phyloP scores from a whole-genome alignment of 2,113 vertebrate species.

The Pipra filicauda region DNA sequence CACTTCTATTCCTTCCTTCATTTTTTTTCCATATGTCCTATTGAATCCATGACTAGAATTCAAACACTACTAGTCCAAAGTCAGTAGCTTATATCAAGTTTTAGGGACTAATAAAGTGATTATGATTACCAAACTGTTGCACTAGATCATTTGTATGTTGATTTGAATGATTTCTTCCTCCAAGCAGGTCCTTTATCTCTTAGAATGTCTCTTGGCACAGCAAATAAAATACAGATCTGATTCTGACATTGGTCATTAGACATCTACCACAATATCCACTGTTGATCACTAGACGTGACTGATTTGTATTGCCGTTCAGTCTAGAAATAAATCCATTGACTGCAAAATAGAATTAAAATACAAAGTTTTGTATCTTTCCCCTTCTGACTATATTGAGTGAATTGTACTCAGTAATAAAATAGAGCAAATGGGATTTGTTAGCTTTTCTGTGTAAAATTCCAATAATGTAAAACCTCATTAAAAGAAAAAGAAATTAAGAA shows the following conservation, averaged over 20 bases:
- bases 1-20: background rate
- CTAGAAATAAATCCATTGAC: background rate
- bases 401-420: background rate
- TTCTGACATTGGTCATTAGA: background rate
- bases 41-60: background rate
- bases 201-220: background rate
- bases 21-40: background rate
- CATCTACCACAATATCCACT: background rate
- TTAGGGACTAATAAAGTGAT: background rate
- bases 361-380: background rate
- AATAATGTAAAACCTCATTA: background rate
- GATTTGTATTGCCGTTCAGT: background rate
- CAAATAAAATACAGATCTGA: background rate
- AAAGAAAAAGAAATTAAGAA: background rate
- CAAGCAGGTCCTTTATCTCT: background rate
- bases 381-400: background rate
- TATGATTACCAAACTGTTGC: background rate
- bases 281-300: rapidly evolving
- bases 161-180: background rate
- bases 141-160: background rate
- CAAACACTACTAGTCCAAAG: background rate
- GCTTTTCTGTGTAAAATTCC: background rate
- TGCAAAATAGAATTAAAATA: background rate
- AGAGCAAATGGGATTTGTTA: background rate
- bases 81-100: background rate